Conservation (phyloP, 2,797 vertebrate species). For the Sebastes itinus region DNA sequence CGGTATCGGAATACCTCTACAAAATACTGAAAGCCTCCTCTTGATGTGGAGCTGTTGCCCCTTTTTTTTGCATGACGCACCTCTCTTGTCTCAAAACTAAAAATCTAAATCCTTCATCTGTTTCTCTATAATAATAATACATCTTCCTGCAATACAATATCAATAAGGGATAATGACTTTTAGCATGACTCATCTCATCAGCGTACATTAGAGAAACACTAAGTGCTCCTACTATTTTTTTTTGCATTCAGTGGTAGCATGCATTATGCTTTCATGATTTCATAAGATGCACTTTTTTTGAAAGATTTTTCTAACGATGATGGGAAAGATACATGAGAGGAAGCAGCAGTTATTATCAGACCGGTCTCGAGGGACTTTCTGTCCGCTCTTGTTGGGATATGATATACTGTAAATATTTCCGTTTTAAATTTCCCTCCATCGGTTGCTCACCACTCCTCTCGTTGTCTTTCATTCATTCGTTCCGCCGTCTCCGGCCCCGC, state of each 20-base stretch:
- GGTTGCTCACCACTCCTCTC: constrained; percentile 5
- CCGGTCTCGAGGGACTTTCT: background rate
- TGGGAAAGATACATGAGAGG: background rate
- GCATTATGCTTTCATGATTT: constrained; percentile 20
- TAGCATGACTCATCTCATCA: constrained; percentile 41
- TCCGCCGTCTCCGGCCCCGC: constrained; percentile 38
- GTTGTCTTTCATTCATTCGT: constrained; percentile 34
- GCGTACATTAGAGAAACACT: constrained; percentile 19
- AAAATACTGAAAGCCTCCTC: background rate
- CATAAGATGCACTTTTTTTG: background rate
- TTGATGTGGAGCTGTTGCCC: background rate
- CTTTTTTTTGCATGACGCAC: background rate
- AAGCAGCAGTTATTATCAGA: constrained; percentile 4
- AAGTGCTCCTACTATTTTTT: constrained; percentile 1
- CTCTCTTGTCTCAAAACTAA: background rate
- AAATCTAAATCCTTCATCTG: background rate
- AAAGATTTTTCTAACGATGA: background rate
- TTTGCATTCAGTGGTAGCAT: background rate
- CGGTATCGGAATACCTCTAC: background rate
- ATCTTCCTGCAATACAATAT: constrained; percentile 12
- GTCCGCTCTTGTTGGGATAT: background rate
- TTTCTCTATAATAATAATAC: background rate
- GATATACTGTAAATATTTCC: background rate
- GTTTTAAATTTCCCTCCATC: constrained; percentile 58
- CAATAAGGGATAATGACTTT: constrained; percentile 42